These are phyloP conservation scores for Notarius quadriscutis DNA, from an alignment of 2,113 vertebrate species.

Conservation along the genomic window DNA sequence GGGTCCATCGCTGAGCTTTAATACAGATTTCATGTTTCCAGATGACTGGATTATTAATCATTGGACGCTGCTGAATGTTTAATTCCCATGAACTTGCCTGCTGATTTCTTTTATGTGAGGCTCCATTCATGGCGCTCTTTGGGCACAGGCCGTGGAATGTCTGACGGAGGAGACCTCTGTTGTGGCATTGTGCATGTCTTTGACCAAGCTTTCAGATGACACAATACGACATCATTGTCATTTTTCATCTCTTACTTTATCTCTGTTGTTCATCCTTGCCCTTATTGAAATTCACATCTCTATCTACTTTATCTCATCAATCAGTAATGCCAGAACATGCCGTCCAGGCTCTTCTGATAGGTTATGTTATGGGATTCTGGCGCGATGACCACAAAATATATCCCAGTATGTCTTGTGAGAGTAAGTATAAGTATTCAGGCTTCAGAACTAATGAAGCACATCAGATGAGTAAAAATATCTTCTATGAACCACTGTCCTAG, in stretches of 20 bases:
- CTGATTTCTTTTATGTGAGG: conserved; percentile 49
- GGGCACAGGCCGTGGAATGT: conserved; percentile 45
- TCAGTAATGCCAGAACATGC: conserved; percentile 27
- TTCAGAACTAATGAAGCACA: neutral
- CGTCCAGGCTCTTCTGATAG: conserved; percentile 11
- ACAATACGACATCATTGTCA: conserved; percentile 48
- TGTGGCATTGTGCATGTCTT: conserved; percentile 43
- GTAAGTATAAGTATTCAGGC: neutral
- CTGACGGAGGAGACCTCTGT: conserved; percentile 45
- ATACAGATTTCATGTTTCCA: conserved; percentile 55
- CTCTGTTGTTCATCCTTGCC: conserved; percentile 51
- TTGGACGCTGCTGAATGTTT: conserved; percentile 44
- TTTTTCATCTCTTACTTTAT: conserved; percentile 59
- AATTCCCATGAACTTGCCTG: conserved; percentile 55
- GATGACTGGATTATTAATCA: conserved; percentile 54
- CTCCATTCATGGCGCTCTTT: conserved; percentile 42
- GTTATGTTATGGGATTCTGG: neutral
- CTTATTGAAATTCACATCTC: conserved; percentile 45
- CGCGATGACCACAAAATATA: conserved; percentile 1
- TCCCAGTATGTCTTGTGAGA: neutral
- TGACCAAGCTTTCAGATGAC: conserved; percentile 49
- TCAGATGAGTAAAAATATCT: neutral
- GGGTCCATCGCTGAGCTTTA: conserved; percentile 38
- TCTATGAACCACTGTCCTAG: neutral
- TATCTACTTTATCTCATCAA: conserved; percentile 42